Evolutionary conservation across 2,113 vertebrate species (phyloP).

Genomic region (Centropus bengalensis): DNA sequence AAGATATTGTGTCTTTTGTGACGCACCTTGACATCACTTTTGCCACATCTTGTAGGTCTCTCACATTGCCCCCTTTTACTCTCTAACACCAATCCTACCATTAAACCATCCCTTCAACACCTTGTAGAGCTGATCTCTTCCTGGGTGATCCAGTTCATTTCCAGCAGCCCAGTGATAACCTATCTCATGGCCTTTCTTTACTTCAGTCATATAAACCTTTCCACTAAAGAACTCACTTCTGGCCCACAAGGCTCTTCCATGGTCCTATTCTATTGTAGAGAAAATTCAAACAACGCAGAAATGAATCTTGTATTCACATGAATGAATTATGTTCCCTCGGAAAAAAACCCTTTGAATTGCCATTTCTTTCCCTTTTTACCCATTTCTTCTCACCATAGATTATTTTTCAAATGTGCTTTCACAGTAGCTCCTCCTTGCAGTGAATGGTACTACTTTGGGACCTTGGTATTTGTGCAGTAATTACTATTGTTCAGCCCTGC

Average conservation of each 20-base stretch:
- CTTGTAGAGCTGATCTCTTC: not conserved
- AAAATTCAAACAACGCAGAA: constrained; percentile 21
- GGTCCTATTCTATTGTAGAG: not conserved
- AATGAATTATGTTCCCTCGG: not conserved
- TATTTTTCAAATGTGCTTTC: constrained; percentile 52
- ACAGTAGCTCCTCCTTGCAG: constrained; percentile 17
- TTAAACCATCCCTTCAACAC: not conserved
- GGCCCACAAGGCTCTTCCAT: not conserved
- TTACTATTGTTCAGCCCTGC: constrained; percentile 47
- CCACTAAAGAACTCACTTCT: not conserved
- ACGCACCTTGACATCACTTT: not conserved
- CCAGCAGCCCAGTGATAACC: not conserved
- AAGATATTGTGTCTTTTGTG: not conserved
- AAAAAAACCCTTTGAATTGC: constrained; percentile 16
- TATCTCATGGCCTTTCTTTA: not conserved
- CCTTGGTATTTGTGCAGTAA: constrained; percentile 25
- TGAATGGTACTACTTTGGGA: constrained; percentile 25
- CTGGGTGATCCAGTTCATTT: not conserved
- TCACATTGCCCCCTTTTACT: not conserved
- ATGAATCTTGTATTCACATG: not conserved
- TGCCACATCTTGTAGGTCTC: not conserved
- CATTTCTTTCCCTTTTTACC: not conserved
- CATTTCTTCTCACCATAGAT: not conserved
- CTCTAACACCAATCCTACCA: not conserved
- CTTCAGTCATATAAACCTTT: not conserved